Percentiles rank a stretch among this genome's conserved stretches.
Conservation (phyloP, 2,113 vertebrate genomes). For the Mastomys natalensis region DNA sequence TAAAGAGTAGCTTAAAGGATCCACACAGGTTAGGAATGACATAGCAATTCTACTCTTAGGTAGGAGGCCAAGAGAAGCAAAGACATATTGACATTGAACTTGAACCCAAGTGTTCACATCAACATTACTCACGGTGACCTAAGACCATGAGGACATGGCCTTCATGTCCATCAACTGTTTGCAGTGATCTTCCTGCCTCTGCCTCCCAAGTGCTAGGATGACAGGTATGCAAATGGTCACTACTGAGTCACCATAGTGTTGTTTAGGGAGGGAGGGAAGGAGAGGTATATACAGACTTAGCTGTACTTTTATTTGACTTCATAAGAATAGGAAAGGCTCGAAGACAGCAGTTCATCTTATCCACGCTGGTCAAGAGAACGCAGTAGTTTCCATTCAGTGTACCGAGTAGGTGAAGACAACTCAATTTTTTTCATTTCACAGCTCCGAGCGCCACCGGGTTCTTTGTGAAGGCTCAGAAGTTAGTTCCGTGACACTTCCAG, state of each 20-base stretch:
- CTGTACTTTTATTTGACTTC: background rate
- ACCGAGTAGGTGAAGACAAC: background rate
- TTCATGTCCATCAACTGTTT: background rate
- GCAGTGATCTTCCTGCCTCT: background rate
- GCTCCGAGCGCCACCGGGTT: background rate
- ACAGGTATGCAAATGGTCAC: background rate
- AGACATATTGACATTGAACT: background rate
- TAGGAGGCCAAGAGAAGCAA: background rate
- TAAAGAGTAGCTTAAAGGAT: background rate
- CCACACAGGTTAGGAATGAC: background rate
- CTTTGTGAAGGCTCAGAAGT: background rate
- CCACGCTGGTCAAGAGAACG: no score
- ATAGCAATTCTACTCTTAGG: background rate
- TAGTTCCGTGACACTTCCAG: no score
- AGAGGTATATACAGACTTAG: background rate
- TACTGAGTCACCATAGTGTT: background rate
- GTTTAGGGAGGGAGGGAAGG: background rate
- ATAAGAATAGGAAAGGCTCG: background rate
- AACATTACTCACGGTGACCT: background rate
- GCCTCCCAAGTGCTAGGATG: background rate
- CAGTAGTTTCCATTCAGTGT: no score
- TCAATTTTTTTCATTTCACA: background rate
- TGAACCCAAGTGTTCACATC: background rate
- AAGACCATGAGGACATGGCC: background rate
- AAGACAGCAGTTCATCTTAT: background rate